Evolutionary conservation across 1,140 invertebrate species (phyloP), one percentile per base, ranked within the genome.

Genomic region (Drosophila athabasca): DNA sequence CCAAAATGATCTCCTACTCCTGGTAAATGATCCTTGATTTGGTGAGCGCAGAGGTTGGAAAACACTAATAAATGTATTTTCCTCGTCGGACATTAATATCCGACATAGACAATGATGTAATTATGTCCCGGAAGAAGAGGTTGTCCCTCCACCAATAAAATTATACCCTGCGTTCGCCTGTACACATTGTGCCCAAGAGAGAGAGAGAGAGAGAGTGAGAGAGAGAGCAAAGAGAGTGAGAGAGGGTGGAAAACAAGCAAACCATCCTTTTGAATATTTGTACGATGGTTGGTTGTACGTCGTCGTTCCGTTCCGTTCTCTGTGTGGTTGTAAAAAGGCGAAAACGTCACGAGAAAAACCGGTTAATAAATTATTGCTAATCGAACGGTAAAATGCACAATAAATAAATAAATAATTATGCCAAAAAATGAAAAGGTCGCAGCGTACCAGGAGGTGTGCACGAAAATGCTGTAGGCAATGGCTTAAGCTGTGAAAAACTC

Each of bases 321-420:
- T 87, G 82, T 83, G 83, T 79, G 83, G 76, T 88, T 90, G 78
- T 87, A 87, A 85, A 90, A 90, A 87, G 80, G 80, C 76, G 69
- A 89, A 89, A 78, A 90, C 85, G 84, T 84, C 85, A 89, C 84
- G 66, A 80, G 84, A 71, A 84, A 80, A 90, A 90, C 88, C 88
- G 88, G 88, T 90, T 90, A 87, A 90, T 88, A 90, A 87, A 88
- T 90, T 90, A 90, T 90, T 90, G 87, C 64, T 78, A 90, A 90
- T 87, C 81, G 68, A 67, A 69, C 90, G 85, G 74, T 59, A 77
- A 71, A 82, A 76, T 62, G 43, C 66, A 75, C 54, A 76, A 73
- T 78, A 90, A 85, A 76, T 76, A 79, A 76, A 69, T 81, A 61
- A 68, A 75, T 54, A 45, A 64, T 60, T 68, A 57, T 44, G 50